Evolutionary conservation across 1,140 invertebrate species (phyloP).

Genomic region (Drosophila fuyamai): DNA sequence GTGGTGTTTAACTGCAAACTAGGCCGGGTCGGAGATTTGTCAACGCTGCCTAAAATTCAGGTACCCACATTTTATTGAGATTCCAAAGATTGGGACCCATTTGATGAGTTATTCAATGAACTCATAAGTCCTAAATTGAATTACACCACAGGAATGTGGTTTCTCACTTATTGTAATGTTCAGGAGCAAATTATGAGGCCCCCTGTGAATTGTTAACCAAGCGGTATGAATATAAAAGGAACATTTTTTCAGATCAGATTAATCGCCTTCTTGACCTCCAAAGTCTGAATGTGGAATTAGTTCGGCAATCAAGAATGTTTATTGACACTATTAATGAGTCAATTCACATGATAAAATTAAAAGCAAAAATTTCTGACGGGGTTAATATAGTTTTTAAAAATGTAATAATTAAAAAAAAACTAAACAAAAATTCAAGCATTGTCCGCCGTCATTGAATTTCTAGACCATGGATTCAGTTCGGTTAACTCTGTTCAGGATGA

Average conservation of each 20-base stretch:
- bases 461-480: conserved; percentile 4
- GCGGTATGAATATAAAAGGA: conserved; percentile 13
- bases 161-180: too few species aligned
- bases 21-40: too few species aligned
- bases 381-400: background rate
- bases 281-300: background rate
- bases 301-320: too few species aligned
- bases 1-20: too few species aligned
- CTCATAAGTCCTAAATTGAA: too few species aligned
- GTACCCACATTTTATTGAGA: too few species aligned
- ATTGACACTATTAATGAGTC: background rate
- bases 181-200: conserved; percentile 11
- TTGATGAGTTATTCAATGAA: too few species aligned
- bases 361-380: background rate
- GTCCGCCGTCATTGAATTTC: background rate
- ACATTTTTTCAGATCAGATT: conserved; percentile 1
- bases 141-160: too few species aligned
- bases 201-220: conserved; percentile 10
- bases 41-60: too few species aligned
- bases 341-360: background rate
- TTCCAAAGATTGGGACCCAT: too few species aligned
- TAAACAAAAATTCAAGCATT: background rate
- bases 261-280: conserved; percentile 2
- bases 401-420: too few species aligned
- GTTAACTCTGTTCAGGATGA: background rate